A percentile compares a stretch with the other conserved stretches of the same genome.
Conservation (phyloP, 2,113 vertebrate species). For the Pygoscelis adeliae region DNA sequence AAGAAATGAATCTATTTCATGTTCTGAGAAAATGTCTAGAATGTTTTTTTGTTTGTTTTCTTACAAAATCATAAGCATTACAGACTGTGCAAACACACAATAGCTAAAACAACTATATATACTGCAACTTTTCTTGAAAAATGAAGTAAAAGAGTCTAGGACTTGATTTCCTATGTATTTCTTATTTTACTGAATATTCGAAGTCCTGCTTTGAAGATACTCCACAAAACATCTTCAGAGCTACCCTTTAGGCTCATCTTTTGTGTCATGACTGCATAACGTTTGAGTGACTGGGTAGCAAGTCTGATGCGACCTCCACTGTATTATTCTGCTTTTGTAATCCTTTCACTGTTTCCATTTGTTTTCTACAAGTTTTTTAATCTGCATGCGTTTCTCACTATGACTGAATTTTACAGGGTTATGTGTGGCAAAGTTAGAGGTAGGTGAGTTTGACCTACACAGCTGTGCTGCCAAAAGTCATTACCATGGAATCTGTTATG, state of each 20-base stretch:
- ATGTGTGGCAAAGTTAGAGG: neutral
- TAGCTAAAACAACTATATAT: neutral
- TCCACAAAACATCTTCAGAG: neutral
- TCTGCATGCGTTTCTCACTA: neutral
- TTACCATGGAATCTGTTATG: neutral
- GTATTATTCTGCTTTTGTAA: neutral
- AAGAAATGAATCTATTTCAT: neutral
- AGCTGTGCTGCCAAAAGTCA: neutral
- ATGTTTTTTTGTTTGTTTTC: neutral
- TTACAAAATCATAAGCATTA: neutral
- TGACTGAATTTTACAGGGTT: neutral
- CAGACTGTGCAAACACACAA: neutral
- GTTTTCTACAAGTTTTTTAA: neutral
- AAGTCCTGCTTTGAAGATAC: neutral
- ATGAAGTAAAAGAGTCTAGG: neutral
- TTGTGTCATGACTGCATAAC: accelerated
- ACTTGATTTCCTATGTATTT: neutral
- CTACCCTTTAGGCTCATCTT: neutral
- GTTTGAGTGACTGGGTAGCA: neutral
- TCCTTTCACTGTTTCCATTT: neutral
- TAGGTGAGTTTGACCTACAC: neutral
- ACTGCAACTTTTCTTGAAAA: neutral
- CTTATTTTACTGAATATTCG: neutral
- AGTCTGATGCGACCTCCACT: neutral
- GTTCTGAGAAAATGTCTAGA: neutral